A percentile compares a stretch with the other conserved stretches of the same genome.
Conservation (phyloP, 64 coral and sea anemone genomes). For the Cladopsammia gracilis region DNA sequence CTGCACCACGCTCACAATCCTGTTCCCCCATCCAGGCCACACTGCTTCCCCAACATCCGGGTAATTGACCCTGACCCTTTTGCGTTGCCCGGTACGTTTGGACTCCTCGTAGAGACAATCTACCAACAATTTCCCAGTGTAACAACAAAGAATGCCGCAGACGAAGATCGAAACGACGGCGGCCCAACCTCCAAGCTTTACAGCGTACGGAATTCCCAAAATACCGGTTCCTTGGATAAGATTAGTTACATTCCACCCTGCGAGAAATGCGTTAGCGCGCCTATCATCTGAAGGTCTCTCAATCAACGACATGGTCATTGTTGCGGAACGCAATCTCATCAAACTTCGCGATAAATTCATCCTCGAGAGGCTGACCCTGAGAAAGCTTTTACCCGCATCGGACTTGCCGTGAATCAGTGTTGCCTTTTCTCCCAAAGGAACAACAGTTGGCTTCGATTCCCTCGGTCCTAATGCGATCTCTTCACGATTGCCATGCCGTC, state of each 20-base stretch:
- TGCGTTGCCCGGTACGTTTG: conserved; percentile 77
- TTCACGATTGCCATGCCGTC: background rate
- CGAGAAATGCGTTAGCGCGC: conserved; percentile 73
- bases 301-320: conserved; percentile 82
- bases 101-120: conserved; percentile 85
- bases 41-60: conserved; percentile 87
- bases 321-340: conserved; percentile 66
- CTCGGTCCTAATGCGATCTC: background rate
- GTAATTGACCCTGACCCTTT: conserved; percentile 80
- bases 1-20: conserved; percentile 82
- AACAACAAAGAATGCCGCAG: conserved; percentile 81
- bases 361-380: background rate
- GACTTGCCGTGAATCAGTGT: background rate
- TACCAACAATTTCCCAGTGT: conserved; percentile 82
- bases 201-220: conserved; percentile 85
- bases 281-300: conserved; percentile 83
- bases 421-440: conserved; percentile 5
- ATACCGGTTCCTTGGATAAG: conserved; percentile 91
- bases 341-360: conserved; percentile 54
- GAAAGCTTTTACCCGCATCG: background rate
- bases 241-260: conserved; percentile 92
- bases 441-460: background rate
- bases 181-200: conserved; percentile 84
- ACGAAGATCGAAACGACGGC: conserved; percentile 61
- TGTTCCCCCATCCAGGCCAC: conserved; percentile 90